These are phyloP conservation scores for Eupithecia inturbata DNA, from an alignment of 2,888 invertebrate genomes.

Conservation along the genomic window DNA sequence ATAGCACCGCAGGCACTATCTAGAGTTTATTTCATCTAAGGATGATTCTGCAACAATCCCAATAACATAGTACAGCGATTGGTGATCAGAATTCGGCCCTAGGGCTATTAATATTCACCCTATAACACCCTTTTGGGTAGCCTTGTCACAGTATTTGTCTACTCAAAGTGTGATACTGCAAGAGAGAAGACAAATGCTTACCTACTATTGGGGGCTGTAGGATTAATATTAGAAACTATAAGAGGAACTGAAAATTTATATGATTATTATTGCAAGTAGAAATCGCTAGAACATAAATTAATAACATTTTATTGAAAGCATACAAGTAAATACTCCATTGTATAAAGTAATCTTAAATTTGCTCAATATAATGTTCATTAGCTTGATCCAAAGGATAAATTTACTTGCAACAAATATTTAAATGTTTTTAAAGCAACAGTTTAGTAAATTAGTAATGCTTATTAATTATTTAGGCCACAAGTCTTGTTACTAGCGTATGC, in stretches of 20 bases:
- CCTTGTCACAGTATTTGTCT: neutral
- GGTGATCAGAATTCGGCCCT: neutral
- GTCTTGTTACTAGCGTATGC: neutral
- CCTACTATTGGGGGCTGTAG: neutral
- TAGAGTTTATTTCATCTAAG: too few species aligned
- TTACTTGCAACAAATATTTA: neutral
- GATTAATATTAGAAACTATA: neutral
- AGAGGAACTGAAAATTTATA: neutral
- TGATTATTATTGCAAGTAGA: neutral
- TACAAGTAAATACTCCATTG: neutral
- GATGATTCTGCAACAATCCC: too few species aligned
- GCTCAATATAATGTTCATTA: neutral
- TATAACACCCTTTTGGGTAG: neutral
- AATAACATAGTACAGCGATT: too few species aligned
- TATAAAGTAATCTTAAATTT: conserved; percentile 1
- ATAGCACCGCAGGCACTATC: too few species aligned
- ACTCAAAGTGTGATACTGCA: neutral
- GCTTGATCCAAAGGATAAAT: conserved; percentile 3
- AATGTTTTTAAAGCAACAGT: neutral
- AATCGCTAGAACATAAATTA: neutral
- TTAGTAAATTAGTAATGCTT: neutral
- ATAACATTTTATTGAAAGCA: neutral
- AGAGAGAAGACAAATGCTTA: neutral
- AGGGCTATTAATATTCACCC: neutral
- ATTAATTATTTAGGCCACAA: neutral